Evolutionary conservation across 2,113 vertebrate species (phyloP).

Genomic region (Rhinoderma darwinii): DNA sequence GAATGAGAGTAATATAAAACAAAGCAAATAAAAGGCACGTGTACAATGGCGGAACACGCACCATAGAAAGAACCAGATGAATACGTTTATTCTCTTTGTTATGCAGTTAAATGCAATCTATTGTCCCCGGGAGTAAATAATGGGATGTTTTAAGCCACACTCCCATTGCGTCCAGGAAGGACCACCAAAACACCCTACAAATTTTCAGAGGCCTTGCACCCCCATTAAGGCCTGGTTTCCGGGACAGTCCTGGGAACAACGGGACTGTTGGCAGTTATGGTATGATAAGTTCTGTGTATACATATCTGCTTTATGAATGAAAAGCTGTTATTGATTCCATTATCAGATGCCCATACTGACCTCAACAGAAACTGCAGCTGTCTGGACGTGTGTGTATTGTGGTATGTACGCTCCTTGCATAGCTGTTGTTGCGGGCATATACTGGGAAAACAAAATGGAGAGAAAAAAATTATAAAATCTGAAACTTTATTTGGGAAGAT

Average conservation of each 20-base stretch:
- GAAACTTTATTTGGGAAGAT: too few relatives aligned
- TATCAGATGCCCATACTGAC: constrained; percentile 71
- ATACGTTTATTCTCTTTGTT: not conserved
- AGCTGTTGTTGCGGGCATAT: constrained; percentile 90
- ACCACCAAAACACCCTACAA: too few relatives aligned
- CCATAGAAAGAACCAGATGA: not conserved
- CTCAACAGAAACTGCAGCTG: constrained; percentile 87
- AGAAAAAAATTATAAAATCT: constrained; percentile 22
- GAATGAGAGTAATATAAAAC: too few relatives aligned
- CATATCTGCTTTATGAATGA: not conserved
- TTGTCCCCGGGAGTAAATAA: not conserved
- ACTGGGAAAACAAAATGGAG: constrained; percentile 73
- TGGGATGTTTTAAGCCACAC: not conserved
- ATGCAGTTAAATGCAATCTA: not conserved
- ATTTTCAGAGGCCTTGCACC: too few relatives aligned
- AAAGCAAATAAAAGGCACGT: too few relatives aligned
- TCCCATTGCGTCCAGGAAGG: not conserved
- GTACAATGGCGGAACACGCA: too few relatives aligned
- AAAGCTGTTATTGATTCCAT: not conserved
- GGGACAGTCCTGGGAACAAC: too few relatives aligned
- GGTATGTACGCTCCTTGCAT: constrained; percentile 95
- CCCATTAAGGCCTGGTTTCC: too few relatives aligned
- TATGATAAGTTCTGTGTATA: too few relatives aligned
- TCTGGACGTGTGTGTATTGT: constrained; percentile 91
- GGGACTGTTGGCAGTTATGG: too few relatives aligned